Base-by-base conservation (phyloP, 2,888 invertebrate genomes). In the Limenitis camilla region DNA sequence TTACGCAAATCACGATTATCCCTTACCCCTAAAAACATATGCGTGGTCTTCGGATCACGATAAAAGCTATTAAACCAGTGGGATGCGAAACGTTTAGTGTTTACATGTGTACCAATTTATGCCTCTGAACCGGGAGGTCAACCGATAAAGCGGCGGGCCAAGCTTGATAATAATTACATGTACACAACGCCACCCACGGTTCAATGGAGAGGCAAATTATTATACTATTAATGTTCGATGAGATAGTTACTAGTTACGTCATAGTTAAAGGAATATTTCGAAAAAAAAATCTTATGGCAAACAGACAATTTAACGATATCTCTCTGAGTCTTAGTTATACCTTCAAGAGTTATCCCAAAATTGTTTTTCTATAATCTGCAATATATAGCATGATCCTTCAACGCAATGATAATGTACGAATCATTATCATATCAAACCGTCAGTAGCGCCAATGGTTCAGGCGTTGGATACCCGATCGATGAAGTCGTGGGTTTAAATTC, bases 81-180 rank as follows among this genome's bases (percentile, higher is more conserved):
- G 33, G 49, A 55, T 55, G 38, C 42, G 43, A 55, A 51, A 49
- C 47, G 52, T 45, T 43, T 62, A 35, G 64, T 63, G 65, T 65
- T 69, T 68, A 67, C 68, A 68, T 69, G 65, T 65, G 64, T 67
- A 72, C 68, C 65, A 69, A 78, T 73, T 74, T 73, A 71, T 71
- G 70, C 63, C 69, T 69, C 67, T 68, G 66, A 68, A 65, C 55
- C 58, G 56, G 47, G 59, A 62, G 64, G 65, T 59, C 65, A 58
- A 19, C 57, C 55, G 72, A 75, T 80, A 80, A 76, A 73, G 71
- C 68, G 68, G 67, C 63, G 63, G 62, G 53, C 53, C 64, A 60
- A 60, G 59, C 65, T 64, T 69, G 76, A 79, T 80, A 81, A 78
- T 80, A 80, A 79, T 74, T 74, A 73, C 71, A 71, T 76, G 76